Percentiles rank a stretch among this genome's conserved stretches.
Conservation (phyloP, 2,797 vertebrate species). For the Crenuchus spilurus region DNA sequence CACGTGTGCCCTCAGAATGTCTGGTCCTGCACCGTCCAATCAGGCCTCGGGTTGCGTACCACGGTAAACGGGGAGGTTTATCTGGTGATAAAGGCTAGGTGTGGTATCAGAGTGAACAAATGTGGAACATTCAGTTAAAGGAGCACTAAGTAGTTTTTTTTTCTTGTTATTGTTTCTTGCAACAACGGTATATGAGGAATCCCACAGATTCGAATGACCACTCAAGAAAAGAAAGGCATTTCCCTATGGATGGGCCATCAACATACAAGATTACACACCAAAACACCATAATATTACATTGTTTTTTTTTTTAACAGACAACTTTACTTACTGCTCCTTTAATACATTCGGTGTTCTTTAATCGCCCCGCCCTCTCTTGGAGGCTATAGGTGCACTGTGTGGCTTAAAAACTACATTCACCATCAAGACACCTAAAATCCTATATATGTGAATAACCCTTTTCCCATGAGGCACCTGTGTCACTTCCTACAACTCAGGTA, state of each 20-base stretch:
- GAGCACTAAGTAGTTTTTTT: slow-evolving; percentile 30
- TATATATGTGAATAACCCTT: slow-evolving; percentile 32
- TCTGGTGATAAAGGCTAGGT: slow-evolving; percentile 57
- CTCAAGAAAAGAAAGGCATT: not conserved
- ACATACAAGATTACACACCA: slow-evolving; percentile 19
- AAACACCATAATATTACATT: not conserved
- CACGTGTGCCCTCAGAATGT: slow-evolving; percentile 17
- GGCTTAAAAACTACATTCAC: slow-evolving; percentile 52
- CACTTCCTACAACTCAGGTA: slow-evolving; percentile 17
- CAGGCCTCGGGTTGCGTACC: slow-evolving; percentile 46
- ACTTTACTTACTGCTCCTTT: slow-evolving; percentile 37
- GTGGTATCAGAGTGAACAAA: slow-evolving; percentile 45
- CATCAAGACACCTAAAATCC: slow-evolving; percentile 20
- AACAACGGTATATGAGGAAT: not conserved
- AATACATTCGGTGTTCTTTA: slow-evolving; percentile 57
- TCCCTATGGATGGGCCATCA: not conserved
- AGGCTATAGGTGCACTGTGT: slow-evolving; percentile 29
- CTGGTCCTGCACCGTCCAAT: slow-evolving; percentile 32
- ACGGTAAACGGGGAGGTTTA: slow-evolving; percentile 51
- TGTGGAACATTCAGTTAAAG: slow-evolving; percentile 51
- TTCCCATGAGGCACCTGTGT: slow-evolving; percentile 47
- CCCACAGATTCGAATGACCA: not conserved
- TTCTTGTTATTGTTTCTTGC: not conserved
- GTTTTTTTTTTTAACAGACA: slow-evolving; percentile 4
- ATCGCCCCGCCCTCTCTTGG: not conserved